These are phyloP conservation scores for Ceratosolen solmsi DNA, from an alignment of 1,140 invertebrate species.

Conservation along the genomic window DNA sequence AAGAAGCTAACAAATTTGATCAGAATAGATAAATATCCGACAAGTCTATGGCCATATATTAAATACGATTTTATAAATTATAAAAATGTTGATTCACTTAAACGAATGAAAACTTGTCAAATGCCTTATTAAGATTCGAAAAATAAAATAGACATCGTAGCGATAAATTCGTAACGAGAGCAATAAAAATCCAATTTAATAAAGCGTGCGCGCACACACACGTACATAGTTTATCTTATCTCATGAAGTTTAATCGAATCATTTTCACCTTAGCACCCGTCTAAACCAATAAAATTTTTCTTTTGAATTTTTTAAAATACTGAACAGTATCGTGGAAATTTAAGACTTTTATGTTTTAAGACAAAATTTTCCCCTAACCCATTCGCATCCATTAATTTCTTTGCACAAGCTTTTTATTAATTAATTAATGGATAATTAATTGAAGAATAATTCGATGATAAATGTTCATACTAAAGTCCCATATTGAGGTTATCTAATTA, in stretches of 20 bases:
- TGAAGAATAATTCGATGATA: background rate
- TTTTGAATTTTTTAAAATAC: background rate
- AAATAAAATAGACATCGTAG: background rate
- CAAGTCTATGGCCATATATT: background rate
- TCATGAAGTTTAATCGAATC: background rate
- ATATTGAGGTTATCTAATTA: background rate
- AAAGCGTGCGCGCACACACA: background rate
- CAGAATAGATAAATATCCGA: background rate
- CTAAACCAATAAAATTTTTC: background rate
- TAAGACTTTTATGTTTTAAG: background rate
- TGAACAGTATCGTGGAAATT: background rate
- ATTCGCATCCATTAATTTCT: background rate
- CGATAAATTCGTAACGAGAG: background rate
- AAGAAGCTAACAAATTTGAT: background rate
- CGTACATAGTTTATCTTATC: background rate
- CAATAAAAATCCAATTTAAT: slow-evolving; percentile 10
- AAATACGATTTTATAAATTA: background rate
- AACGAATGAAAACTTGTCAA: no score
- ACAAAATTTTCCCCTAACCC: background rate
- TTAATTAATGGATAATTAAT: background rate
- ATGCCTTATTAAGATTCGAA: background rate
- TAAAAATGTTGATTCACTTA: background rate
- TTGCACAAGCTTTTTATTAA: background rate
- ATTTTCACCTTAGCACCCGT: background rate
- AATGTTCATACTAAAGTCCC: background rate